Conservation (phyloP, 1,140 invertebrate species). For the Hermetia illucens region DNA sequence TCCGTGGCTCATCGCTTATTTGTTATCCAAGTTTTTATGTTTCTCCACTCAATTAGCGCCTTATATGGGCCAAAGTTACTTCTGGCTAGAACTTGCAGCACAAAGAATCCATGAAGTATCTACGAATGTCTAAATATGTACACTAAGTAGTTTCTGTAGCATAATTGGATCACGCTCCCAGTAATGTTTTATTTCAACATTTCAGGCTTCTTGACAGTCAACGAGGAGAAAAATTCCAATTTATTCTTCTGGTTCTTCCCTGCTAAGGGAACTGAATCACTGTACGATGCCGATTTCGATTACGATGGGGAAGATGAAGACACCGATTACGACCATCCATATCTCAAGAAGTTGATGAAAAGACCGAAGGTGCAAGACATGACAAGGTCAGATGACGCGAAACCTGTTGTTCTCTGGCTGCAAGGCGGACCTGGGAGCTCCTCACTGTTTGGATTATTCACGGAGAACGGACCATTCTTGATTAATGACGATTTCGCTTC, state of each 20-base stretch:
- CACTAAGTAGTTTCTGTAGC: too few relatives aligned
- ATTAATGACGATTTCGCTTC: slow-evolving; percentile 28
- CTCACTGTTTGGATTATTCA: slow-evolving; percentile 57
- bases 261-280: slow-evolving; percentile 24
- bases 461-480: slow-evolving; percentile 48
- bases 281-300: not conserved
- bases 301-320: slow-evolving; percentile 2
- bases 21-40: too few relatives aligned
- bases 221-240: slow-evolving; percentile 48
- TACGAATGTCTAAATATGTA: too few relatives aligned
- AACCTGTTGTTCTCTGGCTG: slow-evolving; percentile 58
- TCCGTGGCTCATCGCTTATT: too few relatives aligned
- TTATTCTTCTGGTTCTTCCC: slow-evolving; percentile 72
- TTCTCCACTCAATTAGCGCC: too few relatives aligned
- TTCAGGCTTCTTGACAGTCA: slow-evolving; percentile 56
- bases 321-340: slow-evolving; percentile 3
- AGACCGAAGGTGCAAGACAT: not conserved
- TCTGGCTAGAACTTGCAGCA: too few relatives aligned
- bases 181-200: too few relatives aligned
- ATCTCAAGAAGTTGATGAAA: slow-evolving; percentile 2
- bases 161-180: too few relatives aligned
- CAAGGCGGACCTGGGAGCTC: slow-evolving; percentile 60
- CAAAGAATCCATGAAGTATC: too few relatives aligned
- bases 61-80: too few relatives aligned
- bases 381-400: slow-evolving; percentile 21